A percentile compares a stretch with the other conserved stretches of the same genome.
These are phyloP conservation scores for Sandelia bainsii DNA, from an alignment of 2,797 vertebrate species.

Conservation along the genomic window DNA sequence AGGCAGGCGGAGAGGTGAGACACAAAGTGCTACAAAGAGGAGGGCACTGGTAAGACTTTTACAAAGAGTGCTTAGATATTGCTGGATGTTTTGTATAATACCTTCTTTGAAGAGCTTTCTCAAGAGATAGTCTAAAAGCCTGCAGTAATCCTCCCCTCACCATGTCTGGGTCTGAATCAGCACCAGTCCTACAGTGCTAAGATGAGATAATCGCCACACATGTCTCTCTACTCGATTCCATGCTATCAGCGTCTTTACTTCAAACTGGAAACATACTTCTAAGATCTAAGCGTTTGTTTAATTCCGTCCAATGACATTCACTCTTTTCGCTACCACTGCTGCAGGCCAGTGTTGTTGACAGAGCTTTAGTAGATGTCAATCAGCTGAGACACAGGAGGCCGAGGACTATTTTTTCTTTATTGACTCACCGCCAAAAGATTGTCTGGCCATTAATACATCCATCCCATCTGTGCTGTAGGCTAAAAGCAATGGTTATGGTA, in stretches of 20 bases:
- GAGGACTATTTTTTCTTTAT: conserved; percentile 25
- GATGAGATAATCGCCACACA: conserved; percentile 75
- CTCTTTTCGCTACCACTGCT: not conserved
- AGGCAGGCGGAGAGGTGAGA: conserved; percentile 63
- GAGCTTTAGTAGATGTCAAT: conserved; percentile 26
- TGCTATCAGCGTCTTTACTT: conserved; percentile 48
- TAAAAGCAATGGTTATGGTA: conserved; percentile 41
- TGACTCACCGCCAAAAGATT: conserved; percentile 22
- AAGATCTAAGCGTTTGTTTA: conserved; percentile 28
- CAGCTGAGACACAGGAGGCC: conserved; percentile 23
- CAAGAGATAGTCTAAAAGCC: conserved; percentile 72
- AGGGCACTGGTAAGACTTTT: conserved; percentile 74
- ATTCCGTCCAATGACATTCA: conserved; percentile 9
- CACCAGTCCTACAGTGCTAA: conserved; percentile 61
- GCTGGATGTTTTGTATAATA: conserved; percentile 76
- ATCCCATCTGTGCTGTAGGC: conserved; percentile 50
- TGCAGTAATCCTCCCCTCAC: conserved; percentile 68
- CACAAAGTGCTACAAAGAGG: conserved; percentile 68
- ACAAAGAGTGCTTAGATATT: conserved; percentile 78
- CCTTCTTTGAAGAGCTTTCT: conserved; percentile 75
- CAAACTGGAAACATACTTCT: conserved; percentile 46
- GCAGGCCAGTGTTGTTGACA: conserved; percentile 29
- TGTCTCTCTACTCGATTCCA: conserved; percentile 47
- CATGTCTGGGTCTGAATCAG: conserved; percentile 71
- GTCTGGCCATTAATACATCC: conserved; percentile 49